These are phyloP conservation scores for Calameuta idolon DNA, from an alignment of 2,888 invertebrate genomes.

Conservation along the genomic window DNA sequence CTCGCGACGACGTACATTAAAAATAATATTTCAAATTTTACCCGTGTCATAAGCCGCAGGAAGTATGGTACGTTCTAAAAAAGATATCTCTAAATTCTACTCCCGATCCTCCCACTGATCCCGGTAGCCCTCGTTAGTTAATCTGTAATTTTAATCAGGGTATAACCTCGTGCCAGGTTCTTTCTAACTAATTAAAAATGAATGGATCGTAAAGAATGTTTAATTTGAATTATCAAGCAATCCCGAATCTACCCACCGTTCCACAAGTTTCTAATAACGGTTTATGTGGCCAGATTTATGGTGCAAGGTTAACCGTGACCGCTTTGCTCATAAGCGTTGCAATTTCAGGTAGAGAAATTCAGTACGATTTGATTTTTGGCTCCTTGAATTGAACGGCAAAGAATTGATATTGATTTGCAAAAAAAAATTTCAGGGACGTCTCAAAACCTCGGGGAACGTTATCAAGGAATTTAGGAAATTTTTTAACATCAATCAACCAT, in stretches of 20 bases:
- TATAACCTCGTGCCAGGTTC: too few species aligned
- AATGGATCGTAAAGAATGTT: background rate
- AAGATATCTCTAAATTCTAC: too few species aligned
- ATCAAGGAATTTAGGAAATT: too few species aligned
- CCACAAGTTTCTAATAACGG: background rate
- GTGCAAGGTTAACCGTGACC: conserved; percentile 2
- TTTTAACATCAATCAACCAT: background rate
- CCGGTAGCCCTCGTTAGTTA: too few species aligned
- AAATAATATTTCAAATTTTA: too few species aligned
- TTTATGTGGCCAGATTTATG: background rate
- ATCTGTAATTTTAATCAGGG: too few species aligned
- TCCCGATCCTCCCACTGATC: too few species aligned
- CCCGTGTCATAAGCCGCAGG: too few species aligned
- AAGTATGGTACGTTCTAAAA: too few species aligned
- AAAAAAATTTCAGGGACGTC: background rate
- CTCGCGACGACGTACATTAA: too few species aligned
- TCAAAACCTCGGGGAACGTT: background rate
- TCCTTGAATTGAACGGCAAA: conserved; percentile 1
- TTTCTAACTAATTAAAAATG: background rate
- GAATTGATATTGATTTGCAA: background rate
- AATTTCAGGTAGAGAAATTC: background rate
- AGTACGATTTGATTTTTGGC: background rate
- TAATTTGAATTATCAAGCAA: background rate
- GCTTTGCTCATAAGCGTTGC: conserved; percentile 2
- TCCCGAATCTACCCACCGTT: background rate